Base-by-base conservation (phyloP, 1,140 invertebrate genomes). In the Euglossa dilemma region DNA sequence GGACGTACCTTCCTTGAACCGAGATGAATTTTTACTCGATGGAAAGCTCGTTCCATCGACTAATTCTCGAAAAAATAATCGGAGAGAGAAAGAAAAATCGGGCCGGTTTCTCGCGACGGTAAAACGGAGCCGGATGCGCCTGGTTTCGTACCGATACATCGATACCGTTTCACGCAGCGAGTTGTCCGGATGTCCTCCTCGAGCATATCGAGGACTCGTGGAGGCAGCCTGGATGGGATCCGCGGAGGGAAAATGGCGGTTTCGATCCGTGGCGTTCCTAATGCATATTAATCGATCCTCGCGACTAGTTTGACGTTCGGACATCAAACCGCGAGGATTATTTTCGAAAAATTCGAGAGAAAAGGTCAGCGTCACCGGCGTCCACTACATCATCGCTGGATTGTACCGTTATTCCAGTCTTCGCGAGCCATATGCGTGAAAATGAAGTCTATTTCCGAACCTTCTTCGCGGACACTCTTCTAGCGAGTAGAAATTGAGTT, bases 81-180 rank as follows among this genome's bases (percentile, higher is more conserved):
- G 7, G 59, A 74, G 71, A 81, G 66, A 81, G 71, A 87, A 85
- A 87, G 80, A 36, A 36, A 6, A 14, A 28, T 16, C 18, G 28
- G 56, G 28, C 50, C 50, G 5, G 9, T 23, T 36, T 80, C 57
- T 50, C 52, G 50, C 14, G 61, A 56, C 50, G 75, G 20, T 20
- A n/a, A n/a, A 61, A 43, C 36, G 25, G 11, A 43, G 16, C 20
- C 61, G 54, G 25, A 61, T 59, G 76, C 45, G 20, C 18, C 43
- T 59, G 20, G 18, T 70, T 71, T 25, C 56, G 36, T 36, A 36
- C 4, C 36, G 36, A 54, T 52, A 18, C 16, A 54, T 64, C 36
- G 36, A 36, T 36, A 36, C 56, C 25, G 11, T 52, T 52, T 4
- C 36, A 36, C 4, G 36, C 36, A 36, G 4, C 36, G 36, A 36